These are phyloP conservation scores for Halcyon badia DNA, from an alignment of 2,797 vertebrate genomes.

Conservation along the genomic window DNA sequence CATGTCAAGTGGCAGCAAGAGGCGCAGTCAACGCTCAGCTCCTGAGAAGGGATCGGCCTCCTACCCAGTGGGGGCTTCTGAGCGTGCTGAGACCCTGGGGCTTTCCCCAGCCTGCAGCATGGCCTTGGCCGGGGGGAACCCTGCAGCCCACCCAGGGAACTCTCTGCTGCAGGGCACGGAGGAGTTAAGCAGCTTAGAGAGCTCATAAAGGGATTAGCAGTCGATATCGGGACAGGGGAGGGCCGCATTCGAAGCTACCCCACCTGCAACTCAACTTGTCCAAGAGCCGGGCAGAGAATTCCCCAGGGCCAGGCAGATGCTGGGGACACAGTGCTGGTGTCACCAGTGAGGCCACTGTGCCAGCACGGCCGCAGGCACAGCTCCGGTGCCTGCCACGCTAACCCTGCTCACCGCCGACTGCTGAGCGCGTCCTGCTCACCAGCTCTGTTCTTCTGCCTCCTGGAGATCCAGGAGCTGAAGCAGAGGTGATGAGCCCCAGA, in stretches of 20 bases:
- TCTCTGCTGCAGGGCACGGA: fast-evolving
- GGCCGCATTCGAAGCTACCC: background rate
- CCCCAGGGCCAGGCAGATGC: fast-evolving
- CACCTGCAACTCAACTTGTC: background rate
- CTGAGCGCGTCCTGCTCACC: background rate
- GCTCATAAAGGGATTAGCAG: conserved; percentile 6
- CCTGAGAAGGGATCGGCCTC: background rate
- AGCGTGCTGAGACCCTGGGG: fast-evolving
- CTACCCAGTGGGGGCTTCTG: fast-evolving
- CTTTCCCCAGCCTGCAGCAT: background rate
- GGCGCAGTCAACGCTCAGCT: background rate
- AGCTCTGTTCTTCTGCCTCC: background rate
- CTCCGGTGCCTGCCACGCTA: fast-evolving
- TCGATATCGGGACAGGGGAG: fast-evolving
- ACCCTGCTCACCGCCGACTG: fast-evolving
- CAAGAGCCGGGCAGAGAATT: background rate
- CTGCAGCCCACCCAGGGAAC: fast-evolving
- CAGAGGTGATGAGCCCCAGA: background rate
- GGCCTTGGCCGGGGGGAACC: fast-evolving
- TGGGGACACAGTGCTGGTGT: fast-evolving
- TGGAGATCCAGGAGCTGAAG: background rate
- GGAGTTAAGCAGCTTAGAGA: background rate
- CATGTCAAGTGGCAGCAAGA: background rate
- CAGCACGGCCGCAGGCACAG: fast-evolving
- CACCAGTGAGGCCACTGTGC: background rate